Evolutionary conservation across 2,113 vertebrate species (phyloP), one percentile per base, ranked within the genome.

Genomic region (Jaculus jaculus): DNA sequence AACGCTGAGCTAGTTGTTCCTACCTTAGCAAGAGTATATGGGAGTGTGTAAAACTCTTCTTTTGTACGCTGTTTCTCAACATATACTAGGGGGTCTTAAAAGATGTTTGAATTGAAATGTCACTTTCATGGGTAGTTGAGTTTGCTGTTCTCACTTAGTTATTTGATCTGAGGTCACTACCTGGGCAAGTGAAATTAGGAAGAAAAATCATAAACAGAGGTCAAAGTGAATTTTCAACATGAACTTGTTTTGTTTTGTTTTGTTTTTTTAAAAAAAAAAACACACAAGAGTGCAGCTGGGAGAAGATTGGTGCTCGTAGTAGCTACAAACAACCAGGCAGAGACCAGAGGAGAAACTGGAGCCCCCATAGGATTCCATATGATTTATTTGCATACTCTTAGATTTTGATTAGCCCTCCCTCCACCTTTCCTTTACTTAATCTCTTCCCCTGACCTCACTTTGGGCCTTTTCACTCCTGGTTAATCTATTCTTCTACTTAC

Each of bases 161-260:
- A 63, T 65, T 75, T 92, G 5, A 87, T 37, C 73, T 66, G 51
- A 92, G 51, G 6, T 71, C 28, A 30, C 51, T 42, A 80, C 30
- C 73, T 77, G 39, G 60, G 42, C 68, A 83, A 74, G 63, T 37
- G 18, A 78, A 75, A 32, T 39, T 37, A 78, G 71, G 26, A 61
- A 82, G 68, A 68, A 5, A 5, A 71, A n/a, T 20, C 4, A 39
- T 37, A 90, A 75, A 80, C 16, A 93, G 13, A 39, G 2, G 39
- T 39, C n/a, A 74, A 90, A 84, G 30, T 90, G 68, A 90, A 87
- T 66, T 92, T 80, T 80, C 66, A 61, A 37, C 42, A 74, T 30
- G 7, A 66, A 72, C 39, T 39, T 61, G 3, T 66, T 91, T n/a
- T n/a, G n/a, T n/a, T n/a, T n/a, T n/a, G n/a, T n/a, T n/a, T n/a